Percentiles rank a stretch among this genome's conserved stretches.
Conservation (phyloP, 2,888 invertebrate species). For the Crematogaster levior region DNA sequence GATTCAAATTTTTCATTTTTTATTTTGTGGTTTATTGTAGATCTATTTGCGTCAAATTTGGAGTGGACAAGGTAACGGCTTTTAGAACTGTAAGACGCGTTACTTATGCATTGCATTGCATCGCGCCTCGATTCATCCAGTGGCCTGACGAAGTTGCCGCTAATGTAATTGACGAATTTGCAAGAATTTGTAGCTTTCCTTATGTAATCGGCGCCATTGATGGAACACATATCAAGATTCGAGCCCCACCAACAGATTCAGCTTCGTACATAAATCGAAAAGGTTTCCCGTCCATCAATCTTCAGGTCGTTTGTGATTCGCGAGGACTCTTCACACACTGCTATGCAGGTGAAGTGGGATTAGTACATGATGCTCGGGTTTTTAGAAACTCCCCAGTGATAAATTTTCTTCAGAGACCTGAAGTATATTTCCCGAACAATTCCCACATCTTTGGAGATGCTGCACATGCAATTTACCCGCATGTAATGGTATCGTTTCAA, state of each 20-base stretch:
- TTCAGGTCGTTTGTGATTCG: neutral
- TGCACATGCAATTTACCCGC: constrained; percentile 4
- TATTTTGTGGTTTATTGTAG: neutral
- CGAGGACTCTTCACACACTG: neutral
- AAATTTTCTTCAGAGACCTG: neutral
- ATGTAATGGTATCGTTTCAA: constrained; percentile 15
- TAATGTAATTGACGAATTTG: neutral
- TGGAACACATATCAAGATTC: neutral
- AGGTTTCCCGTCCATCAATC: neutral
- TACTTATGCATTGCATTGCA: neutral
- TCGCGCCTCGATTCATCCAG: neutral
- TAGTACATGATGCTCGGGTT: neutral
- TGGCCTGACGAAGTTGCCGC: neutral
- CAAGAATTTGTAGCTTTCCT: neutral
- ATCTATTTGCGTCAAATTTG: constrained; percentile 26
- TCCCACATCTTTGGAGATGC: constrained; percentile 9
- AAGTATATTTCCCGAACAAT: neutral
- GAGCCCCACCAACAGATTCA: neutral
- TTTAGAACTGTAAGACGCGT: constrained; percentile 12
- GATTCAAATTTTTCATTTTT: neutral
- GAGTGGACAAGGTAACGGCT: neutral
- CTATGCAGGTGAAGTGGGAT: neutral
- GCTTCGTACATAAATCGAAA: constrained; percentile 8
- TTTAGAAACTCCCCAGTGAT: neutral
- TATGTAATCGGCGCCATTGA: neutral